phyloP scores from a whole-genome alignment of 64 coral and sea anemone species.

The Stylophora pistillata region DNA sequence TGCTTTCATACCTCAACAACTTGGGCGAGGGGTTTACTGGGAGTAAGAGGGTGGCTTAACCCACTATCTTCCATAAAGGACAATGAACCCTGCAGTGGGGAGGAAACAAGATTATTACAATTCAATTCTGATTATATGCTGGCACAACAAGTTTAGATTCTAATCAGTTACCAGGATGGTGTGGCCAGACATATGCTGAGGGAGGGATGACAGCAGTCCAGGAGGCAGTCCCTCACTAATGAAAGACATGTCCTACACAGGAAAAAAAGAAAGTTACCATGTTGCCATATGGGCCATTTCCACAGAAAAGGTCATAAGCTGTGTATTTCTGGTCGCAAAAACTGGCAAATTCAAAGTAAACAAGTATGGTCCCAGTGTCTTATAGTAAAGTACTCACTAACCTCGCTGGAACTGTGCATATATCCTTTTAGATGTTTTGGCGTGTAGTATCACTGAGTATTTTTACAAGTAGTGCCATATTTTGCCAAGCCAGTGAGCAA shows the following conservation, averaged over 20 bases:
- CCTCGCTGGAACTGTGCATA: no score
- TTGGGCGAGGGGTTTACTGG: conserved; percentile 46
- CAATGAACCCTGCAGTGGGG: conserved; percentile 36
- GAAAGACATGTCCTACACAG: conserved; percentile 34
- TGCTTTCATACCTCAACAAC: conserved; percentile 17
- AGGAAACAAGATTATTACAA: neutral
- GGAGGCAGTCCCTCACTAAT: neutral
- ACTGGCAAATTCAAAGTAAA: no score
- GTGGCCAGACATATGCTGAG: neutral
- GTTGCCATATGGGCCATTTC: no score
- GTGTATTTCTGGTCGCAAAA: no score
- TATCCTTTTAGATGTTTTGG: no score
- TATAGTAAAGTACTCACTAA: no score
- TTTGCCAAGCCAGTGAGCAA: no score
- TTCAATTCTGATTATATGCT: neutral
- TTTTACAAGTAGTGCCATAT: no score
- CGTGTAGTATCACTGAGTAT: no score
- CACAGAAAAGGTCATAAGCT: no score
- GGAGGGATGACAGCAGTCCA: conserved; percentile 12
- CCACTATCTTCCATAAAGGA: conserved; percentile 62
- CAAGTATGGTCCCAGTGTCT: no score
- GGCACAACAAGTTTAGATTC: neutral
- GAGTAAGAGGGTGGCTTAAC: conserved; percentile 49
- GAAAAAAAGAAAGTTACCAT: neutral
- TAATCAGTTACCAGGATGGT: neutral